Percentiles rank a stretch among this genome's conserved stretches.
phyloP scores from a whole-genome alignment of 2,888 invertebrate species.

The Holacanthella duospinosa region DNA sequence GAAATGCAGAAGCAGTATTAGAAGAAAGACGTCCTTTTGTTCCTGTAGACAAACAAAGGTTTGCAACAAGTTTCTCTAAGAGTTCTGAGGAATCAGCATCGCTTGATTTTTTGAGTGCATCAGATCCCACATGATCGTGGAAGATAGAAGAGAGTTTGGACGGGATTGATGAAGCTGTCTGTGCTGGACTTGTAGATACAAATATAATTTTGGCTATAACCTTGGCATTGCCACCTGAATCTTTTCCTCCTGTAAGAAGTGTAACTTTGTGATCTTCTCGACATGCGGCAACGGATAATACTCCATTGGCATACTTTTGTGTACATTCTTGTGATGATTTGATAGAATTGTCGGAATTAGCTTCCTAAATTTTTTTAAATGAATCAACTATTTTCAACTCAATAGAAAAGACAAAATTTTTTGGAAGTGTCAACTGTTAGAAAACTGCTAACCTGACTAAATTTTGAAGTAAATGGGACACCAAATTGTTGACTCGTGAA shows the following conservation, averaged over 20 bases:
- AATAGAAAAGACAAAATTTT: too few species aligned
- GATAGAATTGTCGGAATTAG: not conserved
- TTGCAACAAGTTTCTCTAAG: not conserved
- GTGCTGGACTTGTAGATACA: not conserved
- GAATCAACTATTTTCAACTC: not conserved
- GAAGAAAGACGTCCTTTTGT: not conserved
- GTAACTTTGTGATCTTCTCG: constrained; percentile 2
- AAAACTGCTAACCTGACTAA: too few species aligned
- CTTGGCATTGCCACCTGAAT: not conserved
- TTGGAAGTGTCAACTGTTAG: too few species aligned
- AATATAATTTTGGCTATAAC: not conserved
- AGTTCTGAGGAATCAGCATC: not conserved
- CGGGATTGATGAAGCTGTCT: not conserved
- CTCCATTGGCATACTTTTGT: constrained; percentile 4
- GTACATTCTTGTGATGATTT: constrained; percentile 6
- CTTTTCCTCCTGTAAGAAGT: not conserved
- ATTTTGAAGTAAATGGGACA: constrained; percentile 1
- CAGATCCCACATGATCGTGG: not conserved
- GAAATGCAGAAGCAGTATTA: not conserved
- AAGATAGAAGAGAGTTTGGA: not conserved
- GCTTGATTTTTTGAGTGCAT: not conserved
- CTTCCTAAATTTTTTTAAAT: not conserved
- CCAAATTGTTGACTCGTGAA: not conserved
- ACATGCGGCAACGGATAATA: not conserved
- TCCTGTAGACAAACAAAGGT: not conserved